Evolutionary conservation across 2,113 vertebrate genomes (phyloP), one percentile per base, ranked within the genome.

Genomic region (Pagrus major): DNA sequence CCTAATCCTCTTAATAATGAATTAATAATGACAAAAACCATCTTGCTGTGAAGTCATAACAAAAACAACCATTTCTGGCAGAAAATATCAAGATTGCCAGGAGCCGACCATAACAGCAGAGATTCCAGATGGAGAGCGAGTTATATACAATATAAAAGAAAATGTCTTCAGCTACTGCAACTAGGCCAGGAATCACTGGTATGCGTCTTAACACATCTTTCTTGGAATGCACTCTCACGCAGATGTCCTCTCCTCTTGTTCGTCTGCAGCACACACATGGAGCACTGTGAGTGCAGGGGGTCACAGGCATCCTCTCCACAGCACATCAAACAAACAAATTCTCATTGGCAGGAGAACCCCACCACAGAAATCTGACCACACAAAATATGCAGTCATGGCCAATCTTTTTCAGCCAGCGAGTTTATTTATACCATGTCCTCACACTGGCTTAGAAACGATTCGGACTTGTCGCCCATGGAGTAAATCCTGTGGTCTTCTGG

Each of bases 241-340:
- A 81, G 82, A 81, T 84, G 71, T 81, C 80, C 23, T 33, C 20
- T 21, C 72, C 33, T 42, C 9, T 55, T 46, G 21, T 64, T 72
- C 4, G 3, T 33, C 60, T 52, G 60, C 63, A 60, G 63, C 55
- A 60, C 47, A 27, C 14, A 67, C 39, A 33, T 29, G n/a, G 31
- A 31, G 67, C 37, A 47, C 33, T 11, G 25, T 31, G 49, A 47
- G 60, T 37, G 21, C 31, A 23, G 33, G n/a, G n/a, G 51, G 27
- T 67, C 61, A 64, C 52, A 33, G 64, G 70, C 39, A 49, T 66
- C 27, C 20, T 3, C 12, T 56, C 21, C 39, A 52, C 47, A 47
- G 14, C 27, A 42, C 47, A 67, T 66, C 75, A 87, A 78, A 65
- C 51, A 78, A 75, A 55, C 16, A 35, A 31, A 69, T 39, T 39